Evolutionary conservation across 2,797 vertebrate genomes (phyloP), one percentile per base, ranked within the genome.

Genomic region (Sebastes trivittatus): DNA sequence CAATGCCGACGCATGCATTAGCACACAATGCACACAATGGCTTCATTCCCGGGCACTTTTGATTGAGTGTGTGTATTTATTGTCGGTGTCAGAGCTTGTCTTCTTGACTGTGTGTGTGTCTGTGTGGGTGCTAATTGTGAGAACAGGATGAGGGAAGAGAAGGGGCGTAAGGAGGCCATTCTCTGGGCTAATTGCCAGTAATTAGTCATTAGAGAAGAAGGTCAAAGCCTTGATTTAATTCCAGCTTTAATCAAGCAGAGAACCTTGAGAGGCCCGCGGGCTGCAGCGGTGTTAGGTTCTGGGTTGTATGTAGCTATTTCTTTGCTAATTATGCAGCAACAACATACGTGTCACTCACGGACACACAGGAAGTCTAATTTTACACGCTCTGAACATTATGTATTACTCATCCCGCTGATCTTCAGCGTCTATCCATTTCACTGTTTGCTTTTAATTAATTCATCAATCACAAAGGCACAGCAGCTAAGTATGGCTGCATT

Each of bases 151-250:
- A 89, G 62, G 87, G 77, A 87, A 89, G 83, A 84, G 78, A 85
- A 78, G 73, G 89, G 86, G 86, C 34, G 72, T 84, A 90, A 90
- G 81, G 81, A 90, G 92, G 88, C 82, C 87, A 93, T 91, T 92
- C 89, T 87, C 86, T 87, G 87, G 88, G 90, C 90, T 95, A 94
- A 95, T 95, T 93, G 93, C 91, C 89, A 90, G 93, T 94, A 94
- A 95, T 95, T 94, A 94, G 93, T 94, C 92, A 95, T 94, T 94
- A 94, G 90, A 81, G 77, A 92, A 94, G 88, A 95, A 94, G 94
- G 93, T 95, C 93, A 95, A 91, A 92, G 86, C 88, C 87, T 92
- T 93, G 90, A 94, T 95, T 94, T 91, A 94, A 95, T 94, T 94
- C 83, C 90, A 90, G 83, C 89, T 93, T 92, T 94, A 93, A 93